phyloP scores from a whole-genome alignment of 2,888 invertebrate species.

The Phaonia tiefii region DNA sequence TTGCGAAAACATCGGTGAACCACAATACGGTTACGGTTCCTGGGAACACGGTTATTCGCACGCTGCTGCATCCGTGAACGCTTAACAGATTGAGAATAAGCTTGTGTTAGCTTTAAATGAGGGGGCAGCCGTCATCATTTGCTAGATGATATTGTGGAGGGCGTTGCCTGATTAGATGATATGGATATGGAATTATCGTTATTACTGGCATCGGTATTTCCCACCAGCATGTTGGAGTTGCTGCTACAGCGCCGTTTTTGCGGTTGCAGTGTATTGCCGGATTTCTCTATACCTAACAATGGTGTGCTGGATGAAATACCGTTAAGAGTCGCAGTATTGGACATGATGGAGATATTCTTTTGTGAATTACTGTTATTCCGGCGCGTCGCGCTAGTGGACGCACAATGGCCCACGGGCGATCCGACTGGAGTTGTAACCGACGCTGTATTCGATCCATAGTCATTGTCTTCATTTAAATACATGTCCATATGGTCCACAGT shows the following conservation, averaged over 20 bases:
- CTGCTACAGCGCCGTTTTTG: slow-evolving; percentile 62
- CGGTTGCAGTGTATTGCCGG: slow-evolving; percentile 33
- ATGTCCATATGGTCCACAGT: slow-evolving; percentile 79
- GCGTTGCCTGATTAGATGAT: slow-evolving; percentile 5
- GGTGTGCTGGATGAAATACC: slow-evolving; percentile 57
- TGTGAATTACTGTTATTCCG: slow-evolving; percentile 49
- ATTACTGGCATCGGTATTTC: slow-evolving; percentile 34
- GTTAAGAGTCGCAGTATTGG: slow-evolving; percentile 59
- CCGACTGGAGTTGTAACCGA: slow-evolving; percentile 60
- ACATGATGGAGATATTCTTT: slow-evolving; percentile 77
- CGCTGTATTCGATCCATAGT: slow-evolving; percentile 67
- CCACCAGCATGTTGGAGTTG: slow-evolving; percentile 46
- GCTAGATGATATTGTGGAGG: slow-evolving; percentile 44
- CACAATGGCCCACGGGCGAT: slow-evolving; percentile 38
- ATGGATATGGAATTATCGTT: slow-evolving; percentile 44
- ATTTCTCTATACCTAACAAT: slow-evolving; percentile 43
- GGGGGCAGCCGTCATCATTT: slow-evolving; percentile 64
- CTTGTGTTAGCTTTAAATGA: too few relatives aligned
- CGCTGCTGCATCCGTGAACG: slow-evolving; percentile 9
- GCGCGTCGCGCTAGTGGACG: slow-evolving; percentile 13
- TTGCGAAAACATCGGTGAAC: slow-evolving; percentile 21
- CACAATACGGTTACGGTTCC: slow-evolving; percentile 40
- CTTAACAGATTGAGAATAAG: slow-evolving; percentile 16
- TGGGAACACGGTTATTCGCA: slow-evolving; percentile 32
- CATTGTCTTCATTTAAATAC: slow-evolving; percentile 76